A percentile compares a stretch with the other conserved stretches of the same genome.
These are phyloP conservation scores for Ophioderma brevispina DNA, from an alignment of 35 echinoderm and acorn worm genomes.

Conservation along the genomic window DNA sequence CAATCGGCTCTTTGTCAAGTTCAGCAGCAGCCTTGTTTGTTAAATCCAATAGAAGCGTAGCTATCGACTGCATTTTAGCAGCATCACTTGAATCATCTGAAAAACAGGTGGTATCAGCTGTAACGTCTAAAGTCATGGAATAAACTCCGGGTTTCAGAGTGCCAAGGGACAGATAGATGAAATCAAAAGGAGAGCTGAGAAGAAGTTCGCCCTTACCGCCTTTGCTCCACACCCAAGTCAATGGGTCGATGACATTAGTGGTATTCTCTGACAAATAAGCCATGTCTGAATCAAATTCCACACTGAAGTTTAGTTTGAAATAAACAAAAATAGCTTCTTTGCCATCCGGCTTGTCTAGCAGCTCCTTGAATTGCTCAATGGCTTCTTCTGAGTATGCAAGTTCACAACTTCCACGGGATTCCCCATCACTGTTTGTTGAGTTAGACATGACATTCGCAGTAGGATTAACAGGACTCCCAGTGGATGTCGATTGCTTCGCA, in stretches of 20 bases:
- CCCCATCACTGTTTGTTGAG: too few species aligned
- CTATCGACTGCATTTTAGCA: conserved; percentile 38
- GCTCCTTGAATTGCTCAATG: neutral
- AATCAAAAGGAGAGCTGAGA: conserved; percentile 75
- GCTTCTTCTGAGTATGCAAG: neutral
- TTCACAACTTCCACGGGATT: neutral
- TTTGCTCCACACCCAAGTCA: conserved; percentile 68
- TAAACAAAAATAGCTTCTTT: conserved; percentile 70
- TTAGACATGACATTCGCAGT: too few species aligned
- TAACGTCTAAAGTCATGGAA: conserved; percentile 1
- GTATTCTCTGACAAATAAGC: conserved; percentile 36
- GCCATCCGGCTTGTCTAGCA: conserved; percentile 6
- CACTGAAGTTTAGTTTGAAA: conserved; percentile 63
- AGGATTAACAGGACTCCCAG: too few species aligned
- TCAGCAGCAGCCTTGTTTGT: neutral
- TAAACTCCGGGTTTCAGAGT: conserved; percentile 56
- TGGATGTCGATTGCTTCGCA: too few species aligned
- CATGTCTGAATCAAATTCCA: neutral
- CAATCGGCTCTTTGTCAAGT: neutral
- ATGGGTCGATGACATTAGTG: conserved; percentile 58
- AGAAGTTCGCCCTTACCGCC: conserved; percentile 64
- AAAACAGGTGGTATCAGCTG: neutral
- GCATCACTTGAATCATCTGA: conserved; percentile 29
- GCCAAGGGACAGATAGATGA: conserved; percentile 62
- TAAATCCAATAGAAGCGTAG: neutral